Evolutionary conservation across 2,888 invertebrate species (phyloP).

Genomic region (Griposia aprilina): DNA sequence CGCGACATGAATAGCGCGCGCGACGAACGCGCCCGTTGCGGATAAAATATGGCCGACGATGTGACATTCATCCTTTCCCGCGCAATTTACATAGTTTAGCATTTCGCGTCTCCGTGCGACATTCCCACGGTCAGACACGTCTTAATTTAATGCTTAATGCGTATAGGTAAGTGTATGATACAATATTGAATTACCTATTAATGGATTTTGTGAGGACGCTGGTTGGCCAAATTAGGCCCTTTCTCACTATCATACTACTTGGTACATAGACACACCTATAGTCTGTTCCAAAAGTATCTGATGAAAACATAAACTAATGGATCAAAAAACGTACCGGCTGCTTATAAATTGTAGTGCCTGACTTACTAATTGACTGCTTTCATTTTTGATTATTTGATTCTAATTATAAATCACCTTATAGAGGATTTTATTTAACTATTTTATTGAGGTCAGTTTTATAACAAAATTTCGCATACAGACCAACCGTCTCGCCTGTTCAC

Average conservation of each 20-base stretch:
- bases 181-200: conserved; percentile 14
- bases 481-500: not conserved
- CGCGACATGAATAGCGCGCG: conserved; percentile 71
- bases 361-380: not conserved
- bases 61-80: conserved; percentile 79
- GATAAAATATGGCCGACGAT: conserved; percentile 74
- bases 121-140: conserved; percentile 74
- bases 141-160: conserved; percentile 67
- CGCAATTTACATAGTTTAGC: conserved; percentile 78
- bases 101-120: conserved; percentile 66
- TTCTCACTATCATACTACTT: not conserved
- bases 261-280: not conserved
- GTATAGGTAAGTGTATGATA: conserved; percentile 36
- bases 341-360: not conserved
- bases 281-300: not conserved
- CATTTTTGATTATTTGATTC: too few species aligned
- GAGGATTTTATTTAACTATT: not conserved
- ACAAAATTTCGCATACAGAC: not conserved
- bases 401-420: not conserved
- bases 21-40: conserved; percentile 65
- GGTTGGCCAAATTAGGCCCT: not conserved
- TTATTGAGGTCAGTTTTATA: not conserved
- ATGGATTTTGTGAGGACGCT: not conserved
- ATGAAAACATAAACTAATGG: not conserved
- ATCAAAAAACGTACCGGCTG: too few species aligned